Evolutionary conservation across 1,140 invertebrate genomes (phyloP).

Genomic region (Leptinotarsa undecemlineata): DNA sequence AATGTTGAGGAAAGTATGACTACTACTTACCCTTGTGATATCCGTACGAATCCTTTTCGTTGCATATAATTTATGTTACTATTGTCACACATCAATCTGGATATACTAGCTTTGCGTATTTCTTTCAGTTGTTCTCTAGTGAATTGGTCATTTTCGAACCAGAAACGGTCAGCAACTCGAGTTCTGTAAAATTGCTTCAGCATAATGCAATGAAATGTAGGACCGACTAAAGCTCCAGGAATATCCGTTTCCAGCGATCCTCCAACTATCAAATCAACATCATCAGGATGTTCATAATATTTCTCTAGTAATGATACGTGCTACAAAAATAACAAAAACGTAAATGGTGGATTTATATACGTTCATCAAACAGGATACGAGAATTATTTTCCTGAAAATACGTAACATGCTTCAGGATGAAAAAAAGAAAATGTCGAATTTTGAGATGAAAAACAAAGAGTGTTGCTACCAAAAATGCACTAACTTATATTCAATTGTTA

Average conservation of each 20-base stretch:
- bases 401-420: too few species aligned
- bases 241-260: conserved; percentile 79
- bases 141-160: conserved; percentile 71
- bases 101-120: conserved; percentile 80
- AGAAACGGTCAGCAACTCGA: conserved; percentile 80
- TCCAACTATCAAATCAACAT: conserved; percentile 87
- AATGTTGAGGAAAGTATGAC: background rate
- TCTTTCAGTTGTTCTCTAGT: conserved; percentile 59
- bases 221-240: conserved; percentile 78
- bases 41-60: conserved; percentile 63
- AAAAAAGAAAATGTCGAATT: too few species aligned
- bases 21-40: conserved; percentile 62
- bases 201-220: conserved; percentile 90
- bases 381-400: background rate
- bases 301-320: conserved; percentile 66
- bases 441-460: too few species aligned
- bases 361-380: too few species aligned
- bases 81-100: conserved; percentile 87
- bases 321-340: conserved; percentile 54
- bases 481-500: too few species aligned
- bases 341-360: too few species aligned
- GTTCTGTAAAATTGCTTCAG: conserved; percentile 86
- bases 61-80: conserved; percentile 75
- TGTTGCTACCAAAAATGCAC: too few species aligned
- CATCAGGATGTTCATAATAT: conserved; percentile 74